Conservation (phyloP, 1,140 invertebrate species). For the Chionoecetes opilio region DNA sequence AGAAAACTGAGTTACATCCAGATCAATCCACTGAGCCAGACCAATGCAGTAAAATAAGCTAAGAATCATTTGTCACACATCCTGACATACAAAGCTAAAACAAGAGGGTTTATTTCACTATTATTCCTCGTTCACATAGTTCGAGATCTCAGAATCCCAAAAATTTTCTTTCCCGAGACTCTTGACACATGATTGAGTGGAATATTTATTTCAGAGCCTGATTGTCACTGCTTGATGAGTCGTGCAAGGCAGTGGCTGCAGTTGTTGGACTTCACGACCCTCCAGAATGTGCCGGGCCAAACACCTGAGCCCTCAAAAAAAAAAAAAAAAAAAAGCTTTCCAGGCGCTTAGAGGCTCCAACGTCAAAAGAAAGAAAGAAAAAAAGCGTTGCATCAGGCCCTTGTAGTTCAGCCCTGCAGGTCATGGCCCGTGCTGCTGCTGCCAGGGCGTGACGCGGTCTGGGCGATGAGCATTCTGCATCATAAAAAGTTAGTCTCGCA, state of each 20-base stretch:
- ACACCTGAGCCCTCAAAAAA: no score
- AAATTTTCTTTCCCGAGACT: not conserved
- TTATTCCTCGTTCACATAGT: not conserved
- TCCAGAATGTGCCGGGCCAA: no score
- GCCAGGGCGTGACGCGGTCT: not conserved
- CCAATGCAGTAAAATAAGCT: no score
- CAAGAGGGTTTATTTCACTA: not conserved
- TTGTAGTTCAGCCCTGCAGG: not conserved
- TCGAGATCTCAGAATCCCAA: not conserved
- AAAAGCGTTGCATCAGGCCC: not conserved
- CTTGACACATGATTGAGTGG: not conserved
- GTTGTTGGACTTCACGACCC: no score
- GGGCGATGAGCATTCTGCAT: not conserved
- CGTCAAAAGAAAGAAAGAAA: no score
- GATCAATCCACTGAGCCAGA: no score
- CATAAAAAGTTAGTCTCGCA: not conserved
- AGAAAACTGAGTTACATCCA: no score
- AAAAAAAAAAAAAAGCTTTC: no score
- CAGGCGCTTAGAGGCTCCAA: no score
- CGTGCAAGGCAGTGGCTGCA: not conserved
- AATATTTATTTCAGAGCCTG: not conserved
- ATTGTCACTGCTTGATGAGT: not conserved
- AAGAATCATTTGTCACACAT: not conserved
- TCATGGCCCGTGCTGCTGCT: not conserved
- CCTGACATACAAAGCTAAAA: not conserved